Evolutionary conservation across 2,797 vertebrate species (phyloP).

Genomic region (Avahi laniger): DNA sequence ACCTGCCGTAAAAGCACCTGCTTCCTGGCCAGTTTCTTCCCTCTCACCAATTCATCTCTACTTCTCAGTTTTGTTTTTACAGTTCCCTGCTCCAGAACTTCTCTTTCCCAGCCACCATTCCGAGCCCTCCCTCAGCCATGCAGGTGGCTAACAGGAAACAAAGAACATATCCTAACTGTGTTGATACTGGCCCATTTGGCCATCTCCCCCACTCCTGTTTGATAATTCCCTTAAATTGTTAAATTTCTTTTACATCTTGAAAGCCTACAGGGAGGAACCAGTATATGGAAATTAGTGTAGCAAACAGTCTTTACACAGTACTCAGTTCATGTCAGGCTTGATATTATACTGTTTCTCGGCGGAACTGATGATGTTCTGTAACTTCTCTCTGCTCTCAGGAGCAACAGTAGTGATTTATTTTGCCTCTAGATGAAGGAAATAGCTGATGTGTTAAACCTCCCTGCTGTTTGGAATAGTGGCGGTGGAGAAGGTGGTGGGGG

Average conservation of each 20-base stretch:
- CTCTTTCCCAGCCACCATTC: slow-evolving; percentile 8
- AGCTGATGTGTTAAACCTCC: background rate
- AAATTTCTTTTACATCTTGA: background rate
- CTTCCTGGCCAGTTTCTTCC: slow-evolving; percentile 8
- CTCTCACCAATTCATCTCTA: background rate
- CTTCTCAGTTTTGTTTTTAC: slow-evolving; percentile 24
- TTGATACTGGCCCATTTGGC: background rate
- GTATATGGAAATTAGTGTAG: background rate
- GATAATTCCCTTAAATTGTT: slow-evolving; percentile 7
- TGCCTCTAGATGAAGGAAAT: slow-evolving; percentile 16
- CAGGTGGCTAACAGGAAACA: background rate
- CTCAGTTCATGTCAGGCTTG: background rate
- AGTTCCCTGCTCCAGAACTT: background rate
- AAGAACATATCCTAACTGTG: background rate
- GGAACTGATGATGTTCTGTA: background rate
- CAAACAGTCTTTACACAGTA: background rate
- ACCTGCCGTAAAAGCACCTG: background rate
- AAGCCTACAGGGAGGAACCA: background rate
- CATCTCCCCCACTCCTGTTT: background rate
- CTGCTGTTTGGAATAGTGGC: background rate
- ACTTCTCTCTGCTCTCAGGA: background rate
- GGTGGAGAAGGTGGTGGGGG: background rate
- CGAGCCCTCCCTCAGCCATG: background rate
- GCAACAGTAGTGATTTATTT: background rate
- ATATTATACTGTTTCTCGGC: background rate